A percentile compares a stretch with the other conserved stretches of the same genome.
Evolutionary conservation across 2,113 vertebrate genomes (phyloP).

Genomic region (Micronycteris hirsuta): DNA sequence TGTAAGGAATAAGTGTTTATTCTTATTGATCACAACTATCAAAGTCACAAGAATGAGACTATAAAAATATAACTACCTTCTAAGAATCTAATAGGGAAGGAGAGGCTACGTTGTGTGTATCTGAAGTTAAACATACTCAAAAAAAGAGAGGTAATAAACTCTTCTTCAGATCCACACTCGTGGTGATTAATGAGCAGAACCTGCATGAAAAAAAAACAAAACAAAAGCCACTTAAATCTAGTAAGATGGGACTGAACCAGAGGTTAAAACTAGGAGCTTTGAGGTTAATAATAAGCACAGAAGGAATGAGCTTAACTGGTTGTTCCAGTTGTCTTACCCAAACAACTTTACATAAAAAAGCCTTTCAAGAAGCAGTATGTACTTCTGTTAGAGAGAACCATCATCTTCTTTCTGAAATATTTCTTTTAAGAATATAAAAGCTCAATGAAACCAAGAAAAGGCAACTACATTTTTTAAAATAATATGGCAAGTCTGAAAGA

Average conservation of each 20-base stretch:
- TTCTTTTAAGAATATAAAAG: constrained; percentile 63
- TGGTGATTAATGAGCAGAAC: constrained; percentile 90
- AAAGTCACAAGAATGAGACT: constrained; percentile 87
- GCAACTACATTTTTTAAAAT: constrained; percentile 39
- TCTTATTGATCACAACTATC: constrained; percentile 81
- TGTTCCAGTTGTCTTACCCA: constrained; percentile 75
- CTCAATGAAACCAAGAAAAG: constrained; percentile 62
- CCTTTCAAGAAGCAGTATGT: constrained; percentile 70
- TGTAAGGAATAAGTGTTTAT: constrained; percentile 79
- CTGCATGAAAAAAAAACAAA: constrained; percentile 88
- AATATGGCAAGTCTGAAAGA: constrained; percentile 39
- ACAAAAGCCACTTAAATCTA: constrained; percentile 89
- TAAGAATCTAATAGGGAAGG: constrained; percentile 88
- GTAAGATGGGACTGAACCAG: constrained; percentile 85
- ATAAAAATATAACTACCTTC: constrained; percentile 88
- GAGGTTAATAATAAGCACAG: constrained; percentile 79
- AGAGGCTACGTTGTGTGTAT: constrained; percentile 89
- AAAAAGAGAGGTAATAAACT: constrained; percentile 89
- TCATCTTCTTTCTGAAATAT: constrained; percentile 60
- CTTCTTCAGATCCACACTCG: constrained; percentile 90
- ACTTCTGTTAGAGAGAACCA: constrained; percentile 61
- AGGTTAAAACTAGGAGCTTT: constrained; percentile 83
- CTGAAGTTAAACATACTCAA: constrained; percentile 90
- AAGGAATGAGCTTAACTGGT: constrained; percentile 76
- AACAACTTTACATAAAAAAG: constrained; percentile 76